phyloP scores from a whole-genome alignment of 2,797 vertebrate genomes.

The Loriculus beryllinus region DNA sequence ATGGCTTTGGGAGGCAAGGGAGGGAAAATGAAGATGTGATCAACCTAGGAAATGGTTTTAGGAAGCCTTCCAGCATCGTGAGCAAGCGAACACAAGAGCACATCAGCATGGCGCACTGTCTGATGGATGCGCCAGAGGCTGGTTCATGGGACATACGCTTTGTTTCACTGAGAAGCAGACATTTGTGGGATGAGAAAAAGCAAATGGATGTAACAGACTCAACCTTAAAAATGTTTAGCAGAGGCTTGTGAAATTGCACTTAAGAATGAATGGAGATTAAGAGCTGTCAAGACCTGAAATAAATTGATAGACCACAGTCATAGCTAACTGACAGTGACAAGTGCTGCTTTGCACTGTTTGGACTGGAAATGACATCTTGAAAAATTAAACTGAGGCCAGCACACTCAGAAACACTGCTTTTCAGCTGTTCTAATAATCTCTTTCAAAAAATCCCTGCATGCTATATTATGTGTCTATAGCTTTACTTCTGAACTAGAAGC shows the following conservation, averaged over 20 bases:
- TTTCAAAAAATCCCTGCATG: not conserved
- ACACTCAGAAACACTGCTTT: not conserved
- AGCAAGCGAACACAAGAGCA: not conserved
- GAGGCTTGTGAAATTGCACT: not conserved
- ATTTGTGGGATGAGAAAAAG: not conserved
- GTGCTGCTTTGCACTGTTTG: slow-evolving; percentile 1
- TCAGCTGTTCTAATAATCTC: not conserved
- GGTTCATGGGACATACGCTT: not conserved
- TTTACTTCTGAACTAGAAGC: not conserved
- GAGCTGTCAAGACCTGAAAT: not conserved
- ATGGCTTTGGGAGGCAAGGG: not conserved
- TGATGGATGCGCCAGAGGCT: not conserved
- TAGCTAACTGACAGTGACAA: slow-evolving; percentile 30
- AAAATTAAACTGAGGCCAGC: not conserved
- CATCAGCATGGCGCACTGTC: not conserved
- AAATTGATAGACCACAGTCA: slow-evolving; percentile 7
- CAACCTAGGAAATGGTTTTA: slow-evolving; percentile 49
- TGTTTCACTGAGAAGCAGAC: slow-evolving; percentile 10
- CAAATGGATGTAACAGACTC: slow-evolving; percentile 42
- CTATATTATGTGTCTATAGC: not conserved
- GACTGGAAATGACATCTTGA: slow-evolving; percentile 15
- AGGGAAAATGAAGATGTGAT: slow-evolving; percentile 49
- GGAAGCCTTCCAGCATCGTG: slow-evolving; percentile 22
- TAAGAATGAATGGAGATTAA: not conserved
- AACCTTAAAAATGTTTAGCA: slow-evolving; percentile 8